Evolutionary conservation across 2,113 vertebrate species (phyloP).

Genomic region (Orthonyx spaldingii): DNA sequence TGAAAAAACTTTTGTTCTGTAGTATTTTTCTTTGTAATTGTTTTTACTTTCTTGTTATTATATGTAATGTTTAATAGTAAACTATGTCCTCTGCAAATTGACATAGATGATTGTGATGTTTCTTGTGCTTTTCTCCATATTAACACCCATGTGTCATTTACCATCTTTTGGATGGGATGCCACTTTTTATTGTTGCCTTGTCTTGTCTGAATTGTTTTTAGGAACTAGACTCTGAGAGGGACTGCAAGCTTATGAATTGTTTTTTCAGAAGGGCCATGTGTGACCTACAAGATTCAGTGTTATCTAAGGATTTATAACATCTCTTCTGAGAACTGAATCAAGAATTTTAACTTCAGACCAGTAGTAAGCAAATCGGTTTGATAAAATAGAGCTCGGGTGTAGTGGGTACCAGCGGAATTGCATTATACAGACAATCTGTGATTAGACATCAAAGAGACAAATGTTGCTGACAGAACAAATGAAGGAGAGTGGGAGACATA

Average conservation of each 20-base stretch:
- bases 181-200: not conserved
- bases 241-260: not conserved
- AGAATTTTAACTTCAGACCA: constrained; percentile 28
- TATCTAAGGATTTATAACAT: constrained; percentile 28
- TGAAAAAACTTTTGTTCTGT: not conserved
- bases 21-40: not conserved
- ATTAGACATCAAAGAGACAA: not conserved
- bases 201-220: constrained; percentile 3
- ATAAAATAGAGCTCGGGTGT: constrained; percentile 33
- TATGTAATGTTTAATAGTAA: not conserved
- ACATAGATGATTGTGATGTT: not conserved
- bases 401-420: not conserved
- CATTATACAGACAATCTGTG: constrained; percentile 6
- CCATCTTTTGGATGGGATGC: not conserved
- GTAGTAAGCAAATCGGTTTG: constrained; percentile 19
- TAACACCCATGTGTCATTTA: not conserved
- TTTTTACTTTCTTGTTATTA: not conserved
- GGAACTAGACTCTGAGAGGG: constrained; percentile 4
- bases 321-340: not conserved
- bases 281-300: not conserved
- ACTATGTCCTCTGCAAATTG: not conserved
- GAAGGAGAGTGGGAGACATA: not conserved
- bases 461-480: not conserved
- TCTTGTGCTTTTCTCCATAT: not conserved
- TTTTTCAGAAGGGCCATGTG: not conserved